Evolutionary conservation across 2,888 invertebrate genomes (phyloP), one percentile per base, ranked within the genome.

Genomic region (Euzetes globulus): DNA sequence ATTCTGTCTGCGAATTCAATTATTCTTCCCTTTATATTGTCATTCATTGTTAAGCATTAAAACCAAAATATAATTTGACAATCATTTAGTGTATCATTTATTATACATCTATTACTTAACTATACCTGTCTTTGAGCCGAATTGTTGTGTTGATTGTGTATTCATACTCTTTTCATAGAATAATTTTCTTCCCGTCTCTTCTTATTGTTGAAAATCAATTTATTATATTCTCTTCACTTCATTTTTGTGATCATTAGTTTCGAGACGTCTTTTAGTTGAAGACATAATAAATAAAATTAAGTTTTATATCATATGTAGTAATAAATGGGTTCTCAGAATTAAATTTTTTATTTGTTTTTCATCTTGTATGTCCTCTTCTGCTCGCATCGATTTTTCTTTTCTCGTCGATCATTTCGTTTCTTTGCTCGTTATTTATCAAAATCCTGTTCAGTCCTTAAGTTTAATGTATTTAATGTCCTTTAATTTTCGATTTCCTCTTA

Each of bases 61-160:
- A 58, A 27, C 58, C 58, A 11, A 58, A 52, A 58, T 58, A 58
- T 58, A 58, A 58, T 58, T 58, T 58, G 58, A 58, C 58, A 58
- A 55, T 27, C 27, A 27, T 27, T 58, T 58, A 27, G 27, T 27
- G 29, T 22, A 29, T 58, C 58, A 58, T 58, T 58, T 58, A 58
- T 58, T 58, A 29, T 29, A 58, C 27, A 58, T 15, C 58, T 58
- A 58, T 58, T 58, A 29, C 29, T 29, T 29, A 58, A 58, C 58
- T 29, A 58, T 58, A 58, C 58, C 58, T 58, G 27, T 27, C 58
- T 27, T 27, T 58, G 9, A 13, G 1, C 11, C 41, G 41, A 41
- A 41, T 11, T 17, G 27, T 55, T 19, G 5, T 22, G 22, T 29
- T 27, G 13, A 9, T 27, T 27, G 55, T 27, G 55, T 22, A 55